These are phyloP conservation scores for Drosophila virilis DNA, from an alignment of 1,140 invertebrate genomes.

Conservation along the genomic window DNA sequence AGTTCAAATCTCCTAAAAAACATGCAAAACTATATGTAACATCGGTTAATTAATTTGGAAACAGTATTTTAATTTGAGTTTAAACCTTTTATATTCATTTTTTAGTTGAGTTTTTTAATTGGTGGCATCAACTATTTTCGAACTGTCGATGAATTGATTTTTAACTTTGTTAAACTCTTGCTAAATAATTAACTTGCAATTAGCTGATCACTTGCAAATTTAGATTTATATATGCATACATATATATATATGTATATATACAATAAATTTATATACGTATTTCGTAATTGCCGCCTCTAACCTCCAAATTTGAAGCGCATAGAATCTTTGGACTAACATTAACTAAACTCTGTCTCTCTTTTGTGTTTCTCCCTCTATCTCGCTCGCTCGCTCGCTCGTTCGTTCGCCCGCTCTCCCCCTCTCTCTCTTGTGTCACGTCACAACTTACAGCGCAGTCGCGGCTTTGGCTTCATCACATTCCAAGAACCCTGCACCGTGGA, in stretches of 20 bases:
- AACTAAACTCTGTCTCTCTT: background rate
- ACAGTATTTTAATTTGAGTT: conserved; percentile 6
- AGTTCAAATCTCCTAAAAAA: background rate
- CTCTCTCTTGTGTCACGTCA: background rate
- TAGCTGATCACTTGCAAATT: conserved; percentile 62
- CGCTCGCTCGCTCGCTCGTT: background rate
- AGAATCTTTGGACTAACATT: background rate
- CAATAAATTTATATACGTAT: conserved; percentile 20
- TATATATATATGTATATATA: conserved; percentile 17
- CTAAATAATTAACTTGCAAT: conserved; percentile 74
- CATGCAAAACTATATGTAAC: conserved; percentile 4
- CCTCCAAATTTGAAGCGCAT: conserved; percentile 20
- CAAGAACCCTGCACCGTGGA: conserved; percentile 94
- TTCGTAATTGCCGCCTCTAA: conserved; percentile 58
- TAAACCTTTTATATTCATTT: conserved; percentile 9
- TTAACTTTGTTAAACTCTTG: conserved; percentile 79
- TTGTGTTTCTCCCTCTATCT: conserved; percentile 35
- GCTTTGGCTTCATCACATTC: conserved; percentile 97
- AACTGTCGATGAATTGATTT: conserved; percentile 65
- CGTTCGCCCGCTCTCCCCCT: conserved; percentile 1
- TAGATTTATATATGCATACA: conserved; percentile 46
- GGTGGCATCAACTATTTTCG: conserved; percentile 35
- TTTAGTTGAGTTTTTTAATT: conserved; percentile 33
- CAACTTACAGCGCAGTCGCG: conserved; percentile 92
- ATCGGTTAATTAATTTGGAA: conserved; percentile 19